Evolutionary conservation across 2,797 vertebrate species (phyloP).

Genomic region (Eleutherodactylus coqui): DNA sequence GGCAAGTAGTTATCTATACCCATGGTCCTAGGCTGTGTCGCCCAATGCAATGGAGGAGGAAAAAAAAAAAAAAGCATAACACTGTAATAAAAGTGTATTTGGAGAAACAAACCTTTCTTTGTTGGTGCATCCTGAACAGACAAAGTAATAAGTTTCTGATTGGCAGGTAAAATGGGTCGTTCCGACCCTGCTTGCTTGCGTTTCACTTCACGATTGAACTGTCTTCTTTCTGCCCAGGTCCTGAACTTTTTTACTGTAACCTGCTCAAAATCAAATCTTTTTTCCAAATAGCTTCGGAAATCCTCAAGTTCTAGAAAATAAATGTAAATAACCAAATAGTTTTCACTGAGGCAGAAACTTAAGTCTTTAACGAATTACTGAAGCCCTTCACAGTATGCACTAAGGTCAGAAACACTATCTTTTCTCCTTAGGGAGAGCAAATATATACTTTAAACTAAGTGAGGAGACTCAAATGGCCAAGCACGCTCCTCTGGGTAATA

Average conservation of each 20-base stretch:
- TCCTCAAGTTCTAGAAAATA: constrained; percentile 87
- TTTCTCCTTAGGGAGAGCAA: too few relatives aligned
- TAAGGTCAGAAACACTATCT: too few relatives aligned
- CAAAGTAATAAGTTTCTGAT: constrained; percentile 97
- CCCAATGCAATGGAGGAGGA: too few relatives aligned
- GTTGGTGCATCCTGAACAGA: constrained; percentile 97
- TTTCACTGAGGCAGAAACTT: too few relatives aligned
- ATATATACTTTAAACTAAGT: too few relatives aligned
- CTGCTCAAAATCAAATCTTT: constrained; percentile 97
- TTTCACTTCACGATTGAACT: constrained; percentile 98
- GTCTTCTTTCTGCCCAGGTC: constrained; percentile 96
- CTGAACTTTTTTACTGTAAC: constrained; percentile 98
- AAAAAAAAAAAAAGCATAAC: too few relatives aligned
- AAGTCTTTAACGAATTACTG: too few relatives aligned
- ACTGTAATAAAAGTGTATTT: background rate
- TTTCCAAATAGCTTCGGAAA: constrained; percentile 91
- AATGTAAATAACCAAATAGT: background rate
- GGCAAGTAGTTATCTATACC: too few relatives aligned
- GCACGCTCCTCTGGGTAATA: too few relatives aligned
- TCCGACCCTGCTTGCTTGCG: constrained; percentile 96
- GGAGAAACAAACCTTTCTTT: constrained; percentile 86
- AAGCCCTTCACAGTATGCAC: too few relatives aligned
- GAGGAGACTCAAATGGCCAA: too few relatives aligned
- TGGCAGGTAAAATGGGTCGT: constrained; percentile 94
- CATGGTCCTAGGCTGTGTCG: too few relatives aligned